A percentile compares a stretch with the other conserved stretches of the same genome.
These are phyloP conservation scores for Thamnophis sirtalis DNA, from an alignment of 2,113 vertebrate species.

Conservation along the genomic window DNA sequence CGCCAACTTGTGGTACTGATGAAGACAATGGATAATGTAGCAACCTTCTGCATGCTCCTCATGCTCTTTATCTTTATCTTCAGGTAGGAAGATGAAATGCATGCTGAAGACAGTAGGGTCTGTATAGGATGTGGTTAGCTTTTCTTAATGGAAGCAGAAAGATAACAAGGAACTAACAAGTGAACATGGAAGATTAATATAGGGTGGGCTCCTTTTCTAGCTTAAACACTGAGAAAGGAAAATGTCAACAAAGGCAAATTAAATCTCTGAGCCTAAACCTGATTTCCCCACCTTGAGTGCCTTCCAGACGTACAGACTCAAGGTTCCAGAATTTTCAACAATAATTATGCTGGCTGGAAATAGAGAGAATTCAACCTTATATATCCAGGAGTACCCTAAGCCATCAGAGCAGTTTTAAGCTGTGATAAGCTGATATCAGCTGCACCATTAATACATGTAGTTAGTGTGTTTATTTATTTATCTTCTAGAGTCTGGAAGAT, in stretches of 20 bases:
- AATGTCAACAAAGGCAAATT: neutral
- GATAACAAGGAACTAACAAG: neutral
- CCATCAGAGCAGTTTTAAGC: neutral
- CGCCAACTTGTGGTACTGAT: conserved; percentile 95
- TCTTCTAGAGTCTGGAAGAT: neutral
- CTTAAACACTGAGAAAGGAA: neutral
- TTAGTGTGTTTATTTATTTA: neutral
- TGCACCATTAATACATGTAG: neutral
- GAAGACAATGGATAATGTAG: conserved; percentile 99
- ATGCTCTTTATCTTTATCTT: conserved; percentile 99
- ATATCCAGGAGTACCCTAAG: neutral
- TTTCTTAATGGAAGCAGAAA: neutral
- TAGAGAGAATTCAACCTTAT: neutral
- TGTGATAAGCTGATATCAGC: neutral
- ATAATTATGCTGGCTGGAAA: neutral
- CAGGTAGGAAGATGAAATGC: conserved; percentile 72
- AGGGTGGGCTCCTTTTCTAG: neutral
- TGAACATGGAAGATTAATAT: neutral
- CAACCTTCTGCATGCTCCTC: conserved; percentile 97
- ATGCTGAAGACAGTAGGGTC: neutral
- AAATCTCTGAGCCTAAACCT: neutral
- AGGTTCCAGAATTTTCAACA: neutral
- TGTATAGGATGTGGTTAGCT: neutral
- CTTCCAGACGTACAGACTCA: neutral
- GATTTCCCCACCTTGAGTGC: neutral